A percentile compares a stretch with the other conserved stretches of the same genome.
phyloP scores from a whole-genome alignment of 2,113 vertebrate species.

The Podarcis cretensis region DNA sequence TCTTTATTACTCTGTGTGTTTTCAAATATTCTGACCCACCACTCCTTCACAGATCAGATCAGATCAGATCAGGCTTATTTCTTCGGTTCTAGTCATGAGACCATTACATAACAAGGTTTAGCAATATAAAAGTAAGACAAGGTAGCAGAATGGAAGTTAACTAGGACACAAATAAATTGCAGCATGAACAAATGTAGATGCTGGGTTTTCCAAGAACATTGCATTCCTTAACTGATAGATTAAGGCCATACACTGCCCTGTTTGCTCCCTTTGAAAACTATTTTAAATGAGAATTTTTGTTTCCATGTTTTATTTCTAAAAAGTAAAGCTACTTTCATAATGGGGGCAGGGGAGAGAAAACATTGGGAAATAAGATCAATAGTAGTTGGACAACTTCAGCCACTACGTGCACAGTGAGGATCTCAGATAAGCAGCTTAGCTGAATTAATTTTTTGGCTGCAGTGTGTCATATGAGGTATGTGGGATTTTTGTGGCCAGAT shows the following conservation, averaged over 20 bases:
- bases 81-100: too few relatives aligned
- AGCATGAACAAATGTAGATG: too few relatives aligned
- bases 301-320: neutral
- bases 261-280: neutral
- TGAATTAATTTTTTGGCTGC: slow-evolving; percentile 17
- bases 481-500: neutral
- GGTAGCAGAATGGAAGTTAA: too few relatives aligned
- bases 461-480: neutral
- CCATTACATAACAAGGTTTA: too few relatives aligned
- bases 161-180: too few relatives aligned
- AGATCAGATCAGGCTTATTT: too few relatives aligned
- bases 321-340: neutral
- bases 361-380: neutral
- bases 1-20: neutral
- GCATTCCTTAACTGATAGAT: neutral
- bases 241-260: too few relatives aligned
- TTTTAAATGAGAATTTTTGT: neutral
- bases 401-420: neutral
- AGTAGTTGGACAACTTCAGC: slow-evolving; percentile 1
- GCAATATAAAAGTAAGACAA: too few relatives aligned
- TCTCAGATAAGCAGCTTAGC: slow-evolving; percentile 4
- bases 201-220: too few relatives aligned
- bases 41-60: neutral
- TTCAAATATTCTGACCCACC: neutral
- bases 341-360: neutral